Evolutionary conservation across 2,797 vertebrate genomes (phyloP).

Genomic region (Sebastes umbrosus): DNA sequence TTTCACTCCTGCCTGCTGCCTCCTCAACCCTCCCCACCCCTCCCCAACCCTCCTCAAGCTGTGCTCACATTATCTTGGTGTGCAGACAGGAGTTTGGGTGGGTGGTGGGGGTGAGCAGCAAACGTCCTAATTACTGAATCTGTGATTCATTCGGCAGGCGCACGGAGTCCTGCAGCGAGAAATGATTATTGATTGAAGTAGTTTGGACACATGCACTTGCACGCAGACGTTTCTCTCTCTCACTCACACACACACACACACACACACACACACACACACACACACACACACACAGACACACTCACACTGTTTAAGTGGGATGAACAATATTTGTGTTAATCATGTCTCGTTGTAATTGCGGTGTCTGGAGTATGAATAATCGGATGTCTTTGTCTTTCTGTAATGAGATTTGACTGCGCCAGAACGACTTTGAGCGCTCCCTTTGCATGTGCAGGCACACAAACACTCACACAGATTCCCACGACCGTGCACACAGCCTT

Average conservation of each 20-base stretch:
- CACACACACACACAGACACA: background rate
- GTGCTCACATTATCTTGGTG: constrained; percentile 65
- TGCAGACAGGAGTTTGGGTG: constrained; percentile 62
- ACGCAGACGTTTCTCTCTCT: constrained; percentile 29
- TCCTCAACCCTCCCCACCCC: background rate
- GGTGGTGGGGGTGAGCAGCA: constrained; percentile 50
- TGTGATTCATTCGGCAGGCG: constrained; percentile 71
- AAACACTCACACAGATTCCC: constrained; percentile 10
- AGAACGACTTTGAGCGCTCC: constrained; percentile 67
- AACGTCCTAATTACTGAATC: constrained; percentile 75
- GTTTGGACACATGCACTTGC: constrained; percentile 66
- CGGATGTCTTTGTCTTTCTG: constrained; percentile 77
- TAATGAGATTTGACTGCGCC: constrained; percentile 80
- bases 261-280: background rate
- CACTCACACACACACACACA: background rate
- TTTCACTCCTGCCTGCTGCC: constrained; percentile 7
- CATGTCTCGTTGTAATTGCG: constrained; percentile 80
- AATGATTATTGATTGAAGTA: constrained; percentile 79
- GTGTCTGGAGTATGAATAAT: constrained; percentile 80
- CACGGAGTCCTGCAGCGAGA: constrained; percentile 63
- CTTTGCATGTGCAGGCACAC: constrained; percentile 31
- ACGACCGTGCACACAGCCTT: constrained; percentile 14
- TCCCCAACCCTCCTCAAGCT: constrained; percentile 27
- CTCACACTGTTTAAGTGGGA: constrained; percentile 64
- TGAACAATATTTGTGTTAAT: constrained; percentile 77